Evolutionary conservation across 2,113 vertebrate species (phyloP).

Genomic region (Struthidea cinerea): DNA sequence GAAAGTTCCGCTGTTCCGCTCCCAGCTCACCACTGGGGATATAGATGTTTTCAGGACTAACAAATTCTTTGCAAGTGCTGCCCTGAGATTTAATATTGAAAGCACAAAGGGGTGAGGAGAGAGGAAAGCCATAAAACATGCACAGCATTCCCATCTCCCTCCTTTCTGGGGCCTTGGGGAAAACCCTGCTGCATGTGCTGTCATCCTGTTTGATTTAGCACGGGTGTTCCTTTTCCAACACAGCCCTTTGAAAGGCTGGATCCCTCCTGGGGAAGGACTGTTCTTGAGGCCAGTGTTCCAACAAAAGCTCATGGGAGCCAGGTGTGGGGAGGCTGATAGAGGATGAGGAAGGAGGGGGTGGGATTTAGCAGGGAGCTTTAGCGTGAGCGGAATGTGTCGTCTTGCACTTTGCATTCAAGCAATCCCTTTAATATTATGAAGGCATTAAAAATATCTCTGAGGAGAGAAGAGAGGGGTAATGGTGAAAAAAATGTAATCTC

Average conservation of each 20-base stretch:
- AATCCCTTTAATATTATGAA: slow-evolving; percentile 23
- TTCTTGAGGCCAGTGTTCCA: not conserved
- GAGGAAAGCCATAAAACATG: not conserved
- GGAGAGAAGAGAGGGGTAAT: not conserved
- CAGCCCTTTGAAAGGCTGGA: slow-evolving; percentile 11
- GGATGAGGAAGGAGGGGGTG: not conserved
- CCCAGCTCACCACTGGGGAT: not conserved
- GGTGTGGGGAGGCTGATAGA: slow-evolving; percentile 30
- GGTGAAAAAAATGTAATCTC: slow-evolving; percentile 6
- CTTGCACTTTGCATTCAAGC: not conserved
- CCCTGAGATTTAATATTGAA: not conserved
- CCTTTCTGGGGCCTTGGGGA: slow-evolving; percentile 6
- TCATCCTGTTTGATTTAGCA: slow-evolving; percentile 11
- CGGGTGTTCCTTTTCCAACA: not conserved
- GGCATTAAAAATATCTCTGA: slow-evolving; percentile 5
- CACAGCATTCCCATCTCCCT: not conserved
- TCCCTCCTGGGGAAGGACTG: not conserved
- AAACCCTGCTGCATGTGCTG: slow-evolving; percentile 45
- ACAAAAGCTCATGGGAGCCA: slow-evolving; percentile 12
- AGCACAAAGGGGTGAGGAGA: not conserved
- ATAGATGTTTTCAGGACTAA: not conserved
- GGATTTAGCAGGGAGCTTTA: not conserved
- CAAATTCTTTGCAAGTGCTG: not conserved
- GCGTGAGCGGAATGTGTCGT: not conserved
- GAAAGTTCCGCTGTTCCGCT: not conserved